Conservation (phyloP, 2,797 vertebrate genomes). For the Pogoniulus pusillus region DNA sequence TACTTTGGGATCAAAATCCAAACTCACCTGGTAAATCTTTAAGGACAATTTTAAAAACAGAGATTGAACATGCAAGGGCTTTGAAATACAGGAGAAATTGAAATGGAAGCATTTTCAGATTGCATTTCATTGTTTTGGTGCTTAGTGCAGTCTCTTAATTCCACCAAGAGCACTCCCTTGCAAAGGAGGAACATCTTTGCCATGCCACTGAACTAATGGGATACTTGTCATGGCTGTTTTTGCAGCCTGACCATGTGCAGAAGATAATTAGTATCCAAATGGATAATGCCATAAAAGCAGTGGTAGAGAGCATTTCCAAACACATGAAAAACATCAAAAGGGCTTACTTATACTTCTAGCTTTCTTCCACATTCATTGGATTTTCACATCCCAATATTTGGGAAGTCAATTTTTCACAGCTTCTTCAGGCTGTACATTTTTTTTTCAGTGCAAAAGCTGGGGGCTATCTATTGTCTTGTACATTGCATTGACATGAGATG, state of each 20-base stretch:
- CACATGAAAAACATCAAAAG: neutral
- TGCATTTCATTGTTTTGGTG: neutral
- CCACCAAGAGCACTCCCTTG: neutral
- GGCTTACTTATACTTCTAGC: neutral
- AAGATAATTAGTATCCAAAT: neutral
- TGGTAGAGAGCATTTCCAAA: neutral
- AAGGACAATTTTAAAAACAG: constrained; percentile 4
- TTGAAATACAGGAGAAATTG: neutral
- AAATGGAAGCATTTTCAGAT: neutral
- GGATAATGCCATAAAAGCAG: neutral
- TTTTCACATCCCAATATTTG: neutral
- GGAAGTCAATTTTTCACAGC: neutral
- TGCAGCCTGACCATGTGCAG: neutral
- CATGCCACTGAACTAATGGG: neutral
- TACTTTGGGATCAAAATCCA: neutral
- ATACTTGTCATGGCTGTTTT: neutral
- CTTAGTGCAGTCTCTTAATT: neutral
- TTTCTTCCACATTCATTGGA: neutral
- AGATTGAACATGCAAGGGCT: neutral
- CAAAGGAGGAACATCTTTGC: neutral
- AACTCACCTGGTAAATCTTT: neutral
- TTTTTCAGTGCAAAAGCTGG: neutral
- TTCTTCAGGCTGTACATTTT: neutral
- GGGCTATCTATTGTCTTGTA: neutral
- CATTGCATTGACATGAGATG: neutral